These are phyloP conservation scores for Taxidea taxus DNA, from an alignment of 2,113 vertebrate species.

Conservation along the genomic window DNA sequence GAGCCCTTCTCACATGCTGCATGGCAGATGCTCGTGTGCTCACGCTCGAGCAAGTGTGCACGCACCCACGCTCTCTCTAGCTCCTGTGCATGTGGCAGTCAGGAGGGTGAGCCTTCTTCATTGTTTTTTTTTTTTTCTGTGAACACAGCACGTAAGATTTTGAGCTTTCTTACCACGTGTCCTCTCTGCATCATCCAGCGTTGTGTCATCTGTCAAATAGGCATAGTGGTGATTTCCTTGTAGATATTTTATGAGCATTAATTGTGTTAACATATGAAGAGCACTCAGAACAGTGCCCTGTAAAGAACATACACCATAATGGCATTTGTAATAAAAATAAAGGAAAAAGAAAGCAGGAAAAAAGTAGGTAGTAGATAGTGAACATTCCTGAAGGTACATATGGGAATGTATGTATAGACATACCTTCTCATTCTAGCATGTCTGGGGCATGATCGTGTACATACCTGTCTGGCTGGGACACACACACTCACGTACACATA, in stretches of 20 bases:
- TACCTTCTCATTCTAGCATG: neutral
- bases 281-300: neutral
- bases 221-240: neutral
- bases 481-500: neutral
- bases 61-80: accelerated
- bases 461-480: neutral
- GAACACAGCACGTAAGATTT: neutral
- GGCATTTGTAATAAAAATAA: neutral
- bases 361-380: neutral
- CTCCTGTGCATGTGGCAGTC: no score
- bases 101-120: neutral
- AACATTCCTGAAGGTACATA: neutral
- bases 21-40: neutral
- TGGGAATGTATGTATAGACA: neutral
- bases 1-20: neutral
- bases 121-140: neutral
- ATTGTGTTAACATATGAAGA: slow-evolving; percentile 45
- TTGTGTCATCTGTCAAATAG: slow-evolving; percentile 5
- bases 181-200: neutral
- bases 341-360: neutral
- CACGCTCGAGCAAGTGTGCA: neutral
- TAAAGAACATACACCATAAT: neutral
- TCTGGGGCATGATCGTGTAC: neutral
- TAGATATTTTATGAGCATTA: slow-evolving; percentile 32
- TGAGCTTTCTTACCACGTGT: neutral